Percentiles rank a stretch among this genome's conserved stretches.
phyloP scores from a whole-genome alignment of 1,140 invertebrate genomes.

The Euura lappo region DNA sequence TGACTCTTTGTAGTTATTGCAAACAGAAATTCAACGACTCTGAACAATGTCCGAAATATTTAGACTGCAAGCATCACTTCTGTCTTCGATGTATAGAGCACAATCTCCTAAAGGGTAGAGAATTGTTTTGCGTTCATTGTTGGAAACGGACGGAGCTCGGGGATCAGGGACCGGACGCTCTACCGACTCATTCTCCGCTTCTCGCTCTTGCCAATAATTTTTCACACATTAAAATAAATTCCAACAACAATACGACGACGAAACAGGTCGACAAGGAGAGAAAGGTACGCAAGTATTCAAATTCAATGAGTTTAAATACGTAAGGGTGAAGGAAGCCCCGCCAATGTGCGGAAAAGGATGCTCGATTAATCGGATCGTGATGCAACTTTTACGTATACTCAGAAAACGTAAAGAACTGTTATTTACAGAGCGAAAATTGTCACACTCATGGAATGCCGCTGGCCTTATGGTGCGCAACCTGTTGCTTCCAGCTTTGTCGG shows the following conservation, averaged over 20 bases:
- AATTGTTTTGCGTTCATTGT: conserved; percentile 72
- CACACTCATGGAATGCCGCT: conserved; percentile 75
- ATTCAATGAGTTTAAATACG: too few relatives aligned
- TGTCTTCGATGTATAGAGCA: conserved; percentile 75
- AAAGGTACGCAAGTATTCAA: conserved; percentile 47
- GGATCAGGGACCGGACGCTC: conserved; percentile 65
- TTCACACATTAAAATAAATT: conserved; percentile 60
- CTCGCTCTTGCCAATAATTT: conserved; percentile 69
- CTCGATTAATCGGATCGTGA: conserved; percentile 38
- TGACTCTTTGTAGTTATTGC: conserved; percentile 73
- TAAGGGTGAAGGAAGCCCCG: conserved; percentile 38
- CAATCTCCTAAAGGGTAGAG: conserved; percentile 67
- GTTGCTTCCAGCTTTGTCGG: conserved; percentile 68
- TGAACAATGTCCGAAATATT: conserved; percentile 73
- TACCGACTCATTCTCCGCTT: conserved; percentile 71
- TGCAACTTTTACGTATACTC: conserved; percentile 30
- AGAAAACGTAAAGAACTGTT: not conserved
- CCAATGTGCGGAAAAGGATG: conserved; percentile 23
- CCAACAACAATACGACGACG: conserved; percentile 49
- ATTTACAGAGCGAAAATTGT: conserved; percentile 67
- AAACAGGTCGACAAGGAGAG: conserved; percentile 61
- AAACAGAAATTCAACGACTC: conserved; percentile 73
- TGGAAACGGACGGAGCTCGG: conserved; percentile 71
- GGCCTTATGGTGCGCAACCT: conserved; percentile 76
- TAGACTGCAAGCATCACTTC: conserved; percentile 78